Evolutionary conservation across 1,140 invertebrate species (phyloP), one percentile per base, ranked within the genome.

Genomic region (Conus betulinus): DNA sequence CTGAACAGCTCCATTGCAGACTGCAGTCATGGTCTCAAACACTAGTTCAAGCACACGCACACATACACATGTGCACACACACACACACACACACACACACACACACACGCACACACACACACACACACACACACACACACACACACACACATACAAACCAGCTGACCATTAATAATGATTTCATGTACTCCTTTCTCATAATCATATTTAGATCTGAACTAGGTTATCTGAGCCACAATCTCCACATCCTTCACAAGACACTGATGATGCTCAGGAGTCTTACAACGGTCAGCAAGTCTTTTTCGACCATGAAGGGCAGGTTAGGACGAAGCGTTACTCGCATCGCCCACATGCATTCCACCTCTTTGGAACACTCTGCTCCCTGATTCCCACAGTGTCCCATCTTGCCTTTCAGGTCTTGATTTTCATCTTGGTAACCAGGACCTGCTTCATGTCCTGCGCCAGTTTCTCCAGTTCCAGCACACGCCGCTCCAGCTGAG

Each of bases 381-480:
- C 67, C 10, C 67, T 23, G 67, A 71, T 71, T 71, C 67, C 20
- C 15, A 20, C 13, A 23, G 0, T 20, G 20, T 20, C 67, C 7
- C 23, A 1, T 71, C 67, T 23, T n/a, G 11, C 67, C 23, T n/a
- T 71, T 71, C 67, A 71, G 67, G 67, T 71, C 3, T 71, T 20
- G 23, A 71, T 5, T 20, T 71, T 71, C 87, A 94, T 91, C 87
- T 92, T 93, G n/a, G 91, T 87, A 17, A 94, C 91, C 39, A 94
- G 89, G 79, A 90, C 84, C 20, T 92, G 88, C 89, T 95, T 95
- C 91, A 95, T 93, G 53, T 93, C 90, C 86, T 93, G 92, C 10
- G 93, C 93, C 20, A 94, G 82, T 84, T 92, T 90, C 88, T 95
- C 94, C 63, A 95, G 76, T 39, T 93, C 91, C 76, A 88, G 87